Evolutionary conservation across 2,113 vertebrate genomes (phyloP), one percentile per base, ranked within the genome.

Genomic region (Sclerurus mexicanus): DNA sequence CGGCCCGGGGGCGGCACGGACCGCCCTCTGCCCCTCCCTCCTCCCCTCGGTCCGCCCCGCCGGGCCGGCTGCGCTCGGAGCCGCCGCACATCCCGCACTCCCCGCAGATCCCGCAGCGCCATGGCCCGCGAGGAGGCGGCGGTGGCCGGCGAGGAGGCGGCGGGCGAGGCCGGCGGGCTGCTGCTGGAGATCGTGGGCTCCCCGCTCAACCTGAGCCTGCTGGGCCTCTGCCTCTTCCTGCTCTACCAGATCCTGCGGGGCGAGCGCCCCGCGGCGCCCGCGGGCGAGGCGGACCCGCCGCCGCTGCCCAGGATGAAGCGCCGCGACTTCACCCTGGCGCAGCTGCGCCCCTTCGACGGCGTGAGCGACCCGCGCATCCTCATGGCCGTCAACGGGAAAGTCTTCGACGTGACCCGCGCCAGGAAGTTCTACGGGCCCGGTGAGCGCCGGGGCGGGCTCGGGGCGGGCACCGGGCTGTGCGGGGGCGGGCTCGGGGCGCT

Each of bases 351-450:
- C 40, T 99, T 98, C 96, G 98, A 99, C 73, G 99, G 99, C 16
- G 21, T 96, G 33, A 90, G 96, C 63, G 92, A 99, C 37, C 98
- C 98, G 8, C 97, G 98, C 77, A 99, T 99, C 94, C 99, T 99
- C 60, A 99, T 99, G 99, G 99, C 99, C 89, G 97, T 99, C 92
- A 99, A 98, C 75, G 98, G 98, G 49, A 99, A 99, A 96, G 99
- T 99, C 86, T 99, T 99, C 96, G 99, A 99, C 96, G 99, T 99
- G 79, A 99, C 98, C 39, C 96, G 99, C 66, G 99, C 98, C 39
- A 98, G 98, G 94, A 99, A 99, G 97, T 99, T 99, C 96, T 99
- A 99, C 96, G 99, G 99, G 25, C 99, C 99, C 76, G 99, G 99
- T 99, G 97, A 77, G 85, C n/a, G 60, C 39, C 20, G 42, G 37